Evolutionary conservation across 64 coral and sea anemone species (phyloP), one percentile per base, ranked within the genome.

Genomic region (Catalaphyllia jardinei): DNA sequence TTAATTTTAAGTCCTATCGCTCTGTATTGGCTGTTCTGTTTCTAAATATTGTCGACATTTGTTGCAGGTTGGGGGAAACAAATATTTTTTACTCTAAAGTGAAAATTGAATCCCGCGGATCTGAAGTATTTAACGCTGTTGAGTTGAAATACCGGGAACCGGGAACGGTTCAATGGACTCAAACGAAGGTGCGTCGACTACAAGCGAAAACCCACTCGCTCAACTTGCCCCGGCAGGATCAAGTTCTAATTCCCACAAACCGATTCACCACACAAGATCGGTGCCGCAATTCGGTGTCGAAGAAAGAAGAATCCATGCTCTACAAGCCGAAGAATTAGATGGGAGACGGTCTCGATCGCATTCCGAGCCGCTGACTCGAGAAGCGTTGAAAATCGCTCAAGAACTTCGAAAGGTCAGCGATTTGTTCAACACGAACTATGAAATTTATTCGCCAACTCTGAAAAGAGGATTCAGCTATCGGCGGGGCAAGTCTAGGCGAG

Each of bases 351-450:
- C 81, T 12, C 63, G 81, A 7, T 85, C 81, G 5, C 81, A 85
- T 25, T 85, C 81, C 20, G 81, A 85, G 25, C 81, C 81, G 4
- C 63, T 85, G 4, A 71, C 81, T 27, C 81, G 62, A n/a, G 81
- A 85, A 11, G 81, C 81, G 4, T 22, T 71, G 10, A 85, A 85
- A 17, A 85, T 85, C 2, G 81, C 81, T 9, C 33, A 71, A 11
- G 35, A 71, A 38, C 61, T 85, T 46, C 62, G 81, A 27, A 71
- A 50, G 33, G 81, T 38, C 22, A 85, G 81, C 62, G 81, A 85
- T 71, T 27, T 85, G 63, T 85, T 85, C 31, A 71, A 50, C 63
- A 85, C 81, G 39, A 85, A 71, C 62, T 85, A 85, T 31, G 20
- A 71, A 69, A 20, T 61, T 4, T 71, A n/a, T 0, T 67, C 62